Evolutionary conservation across 2,113 vertebrate species (phyloP), one percentile per base, ranked within the genome.

Genomic region (Mesembrinibis cayennensis): DNA sequence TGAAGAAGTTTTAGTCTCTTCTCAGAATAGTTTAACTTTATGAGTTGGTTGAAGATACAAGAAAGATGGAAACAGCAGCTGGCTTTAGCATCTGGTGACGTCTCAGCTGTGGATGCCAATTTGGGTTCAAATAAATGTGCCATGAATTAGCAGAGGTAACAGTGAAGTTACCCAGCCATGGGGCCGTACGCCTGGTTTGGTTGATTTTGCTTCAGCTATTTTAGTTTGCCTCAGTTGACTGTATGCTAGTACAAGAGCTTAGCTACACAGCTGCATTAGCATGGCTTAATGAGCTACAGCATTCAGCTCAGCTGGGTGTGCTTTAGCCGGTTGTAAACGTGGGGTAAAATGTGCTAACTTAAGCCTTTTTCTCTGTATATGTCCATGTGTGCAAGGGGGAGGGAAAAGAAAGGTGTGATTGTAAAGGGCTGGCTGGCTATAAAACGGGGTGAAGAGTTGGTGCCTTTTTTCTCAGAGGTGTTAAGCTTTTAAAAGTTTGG

Each of bases 401-500:
- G 69, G 79, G 56, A 91, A 67, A 47, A 96, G 38, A 87, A 93
- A 95, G 85, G 83, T 85, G 70, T 65, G 74, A 97, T 73, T 91
- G 82, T 90, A 50, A 72, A 88, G 62, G 87, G 20, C 70, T 69
- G 82, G 32, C 58, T 96, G 88, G 90, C 97, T 89, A 50, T 97
- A 96, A 97, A 95, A 86, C 42, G 53, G 83, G 78, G 81, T 87
- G 95, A 97, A 90, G 93, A 91, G 90, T 77, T 95, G 82, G 84
- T 95, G 82, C 77, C 83, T 95, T 97, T 97, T 92, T 96, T 82
- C 91, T 94, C 45, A 66, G 91, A 93, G 94, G 93, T 95, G 95
- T 91, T 91, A 97, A 96, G 93, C 94, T 97, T 95, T 96, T 94
- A 91, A 94, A 95, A 93, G 77, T 94, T 96, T 94, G 78, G 94